Percentiles rank a stretch among this genome's conserved stretches.
Evolutionary conservation across 2,113 vertebrate species (phyloP).

Genomic region (Brevimyrus niger): DNA sequence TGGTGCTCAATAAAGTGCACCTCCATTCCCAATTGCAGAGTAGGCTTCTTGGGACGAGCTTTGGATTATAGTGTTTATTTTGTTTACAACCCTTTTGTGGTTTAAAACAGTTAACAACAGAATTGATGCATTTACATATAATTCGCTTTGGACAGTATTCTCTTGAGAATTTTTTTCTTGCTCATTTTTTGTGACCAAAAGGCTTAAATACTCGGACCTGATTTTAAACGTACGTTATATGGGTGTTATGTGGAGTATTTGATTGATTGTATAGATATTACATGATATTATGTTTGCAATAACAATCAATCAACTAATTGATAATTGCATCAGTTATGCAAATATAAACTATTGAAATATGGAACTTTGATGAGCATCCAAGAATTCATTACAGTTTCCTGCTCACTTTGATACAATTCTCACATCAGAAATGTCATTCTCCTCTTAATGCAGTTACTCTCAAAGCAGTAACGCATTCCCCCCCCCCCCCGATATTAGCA

Average conservation of each 20-base stretch:
- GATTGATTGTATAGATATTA: not conserved
- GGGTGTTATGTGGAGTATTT: not conserved
- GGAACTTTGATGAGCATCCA: not conserved
- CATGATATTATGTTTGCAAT: not conserved
- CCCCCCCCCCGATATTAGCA: too few relatives aligned
- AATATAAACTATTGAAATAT: not conserved
- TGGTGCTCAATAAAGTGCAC: not conserved
- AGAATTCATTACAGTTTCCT: not conserved
- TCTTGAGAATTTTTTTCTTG: not conserved
- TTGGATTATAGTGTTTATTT: not conserved
- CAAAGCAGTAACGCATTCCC: too few relatives aligned
- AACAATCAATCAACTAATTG: not conserved
- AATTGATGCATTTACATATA: not conserved
- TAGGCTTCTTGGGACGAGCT: not conserved
- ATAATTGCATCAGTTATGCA: not conserved
- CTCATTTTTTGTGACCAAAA: not conserved
- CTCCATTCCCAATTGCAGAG: not conserved
- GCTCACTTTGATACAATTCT: too few relatives aligned
- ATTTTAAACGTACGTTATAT: not conserved
- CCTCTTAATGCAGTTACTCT: too few relatives aligned
- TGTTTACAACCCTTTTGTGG: not conserved
- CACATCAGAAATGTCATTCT: too few relatives aligned
- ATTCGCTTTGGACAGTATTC: not conserved
- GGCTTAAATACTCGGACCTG: not conserved
- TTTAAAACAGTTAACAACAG: not conserved